Evolutionary conservation across 2,888 invertebrate species (phyloP).

Genomic region (Clitarchus hookeri): DNA sequence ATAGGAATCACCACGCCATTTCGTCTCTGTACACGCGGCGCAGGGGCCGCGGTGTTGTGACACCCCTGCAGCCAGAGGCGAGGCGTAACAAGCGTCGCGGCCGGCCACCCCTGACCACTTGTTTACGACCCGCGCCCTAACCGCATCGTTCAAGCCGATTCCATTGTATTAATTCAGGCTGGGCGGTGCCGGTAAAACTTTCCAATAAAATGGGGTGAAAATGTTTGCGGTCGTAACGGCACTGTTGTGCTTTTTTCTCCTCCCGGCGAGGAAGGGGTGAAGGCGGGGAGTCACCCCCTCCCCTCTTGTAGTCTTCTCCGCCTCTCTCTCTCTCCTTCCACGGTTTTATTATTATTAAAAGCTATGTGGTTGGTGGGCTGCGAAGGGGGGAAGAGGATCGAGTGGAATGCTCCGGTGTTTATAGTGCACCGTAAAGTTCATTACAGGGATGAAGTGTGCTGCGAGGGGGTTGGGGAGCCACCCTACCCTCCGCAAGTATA

Average conservation of each 20-base stretch:
- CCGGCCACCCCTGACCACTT: not conserved
- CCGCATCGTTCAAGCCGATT: constrained; percentile 7
- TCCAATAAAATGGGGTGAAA: constrained; percentile 24
- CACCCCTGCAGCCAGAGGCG: not conserved
- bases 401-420: constrained; percentile 18
- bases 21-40: too few relatives aligned
- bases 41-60: not conserved
- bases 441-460: not conserved
- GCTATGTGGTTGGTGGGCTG: constrained; percentile 15
- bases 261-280: not conserved
- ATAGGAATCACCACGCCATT: too few relatives aligned
- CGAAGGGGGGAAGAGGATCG: not conserved
- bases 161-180: constrained; percentile 7
- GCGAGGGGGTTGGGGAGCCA: not conserved
- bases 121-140: not conserved
- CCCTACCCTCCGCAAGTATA: not conserved
- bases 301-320: not conserved
- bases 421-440: constrained; percentile 24
- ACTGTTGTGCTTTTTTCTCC: not conserved
- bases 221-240: constrained; percentile 20
- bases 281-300: not conserved
- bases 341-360: constrained; percentile 24
- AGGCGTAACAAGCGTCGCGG: not conserved
- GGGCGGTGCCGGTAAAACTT: constrained; percentile 12
- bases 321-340: not conserved